These are phyloP conservation scores for Neodiprion pinetum DNA, from an alignment of 1,140 invertebrate species.

Conservation along the genomic window DNA sequence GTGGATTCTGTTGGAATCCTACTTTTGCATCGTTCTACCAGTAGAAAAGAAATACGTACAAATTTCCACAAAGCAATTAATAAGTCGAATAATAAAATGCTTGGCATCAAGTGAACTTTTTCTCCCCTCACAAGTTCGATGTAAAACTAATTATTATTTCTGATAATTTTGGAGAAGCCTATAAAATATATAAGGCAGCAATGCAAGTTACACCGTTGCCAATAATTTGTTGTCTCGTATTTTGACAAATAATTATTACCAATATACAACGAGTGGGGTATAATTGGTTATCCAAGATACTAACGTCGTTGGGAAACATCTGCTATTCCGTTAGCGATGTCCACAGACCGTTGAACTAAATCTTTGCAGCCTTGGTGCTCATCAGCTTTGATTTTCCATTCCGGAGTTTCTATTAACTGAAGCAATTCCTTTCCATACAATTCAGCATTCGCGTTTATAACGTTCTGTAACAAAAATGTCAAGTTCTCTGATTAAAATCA, in stretches of 20 bases:
- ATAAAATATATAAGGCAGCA: no score
- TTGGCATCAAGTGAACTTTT: no score
- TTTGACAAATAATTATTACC: no score
- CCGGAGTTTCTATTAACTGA: conserved; percentile 34
- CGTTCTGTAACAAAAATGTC: conserved; percentile 35
- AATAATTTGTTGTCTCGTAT: no score
- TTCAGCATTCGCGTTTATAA: conserved; percentile 40
- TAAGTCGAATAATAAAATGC: no score
- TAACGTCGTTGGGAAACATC: conserved; percentile 36
- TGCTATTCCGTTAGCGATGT: conserved; percentile 40
- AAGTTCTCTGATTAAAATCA: neutral
- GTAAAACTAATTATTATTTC: neutral
- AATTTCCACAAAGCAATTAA: neutral
- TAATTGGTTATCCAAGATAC: conserved; percentile 10
- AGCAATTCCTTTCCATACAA: conserved; percentile 45
- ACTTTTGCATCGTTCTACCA: conserved; percentile 26
- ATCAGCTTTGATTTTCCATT: conserved; percentile 37
- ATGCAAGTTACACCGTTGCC: no score
- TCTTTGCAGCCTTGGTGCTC: conserved; percentile 44
- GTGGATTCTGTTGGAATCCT: conserved; percentile 12
- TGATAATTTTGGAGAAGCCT: neutral
- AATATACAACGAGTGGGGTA: conserved; percentile 1
- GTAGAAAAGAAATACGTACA: conserved; percentile 6
- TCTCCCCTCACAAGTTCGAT: no score
- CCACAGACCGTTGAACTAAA: conserved; percentile 46